phyloP scores from a whole-genome alignment of 2,888 invertebrate species.

The Ptycholaimellus sp. region DNA sequence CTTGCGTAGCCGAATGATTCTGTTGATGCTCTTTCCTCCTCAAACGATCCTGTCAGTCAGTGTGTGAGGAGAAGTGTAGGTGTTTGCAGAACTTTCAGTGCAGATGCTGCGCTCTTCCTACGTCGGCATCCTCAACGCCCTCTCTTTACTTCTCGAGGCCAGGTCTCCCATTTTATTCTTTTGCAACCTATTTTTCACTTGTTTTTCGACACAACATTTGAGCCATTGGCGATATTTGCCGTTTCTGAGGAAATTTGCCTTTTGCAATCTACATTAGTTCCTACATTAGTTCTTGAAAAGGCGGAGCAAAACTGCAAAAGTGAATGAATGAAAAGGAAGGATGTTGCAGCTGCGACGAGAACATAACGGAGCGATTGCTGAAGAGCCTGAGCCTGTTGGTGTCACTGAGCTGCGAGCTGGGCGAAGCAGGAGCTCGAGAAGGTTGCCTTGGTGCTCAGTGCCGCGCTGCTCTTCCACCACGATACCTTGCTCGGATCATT shows the following conservation, averaged over 20 bases:
- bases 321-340: neutral
- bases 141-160: conserved; percentile 37
- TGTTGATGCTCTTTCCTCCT: no score
- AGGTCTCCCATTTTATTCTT: conserved; percentile 1
- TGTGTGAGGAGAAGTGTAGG: no score
- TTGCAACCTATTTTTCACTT: no score
- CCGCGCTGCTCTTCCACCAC: conserved; percentile 79
- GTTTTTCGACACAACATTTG: no score
- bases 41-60: no score
- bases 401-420: conserved; percentile 60
- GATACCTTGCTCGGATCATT: conserved; percentile 37
- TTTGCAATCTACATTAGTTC: conserved; percentile 14
- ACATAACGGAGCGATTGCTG: conserved; percentile 64
- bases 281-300: neutral
- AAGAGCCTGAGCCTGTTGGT: conserved; percentile 71
- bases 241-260: no score
- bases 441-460: conserved; percentile 82
- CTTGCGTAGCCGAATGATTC: no score
- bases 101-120: conserved; percentile 79
- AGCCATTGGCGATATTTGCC: no score
- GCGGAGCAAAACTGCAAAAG: neutral
- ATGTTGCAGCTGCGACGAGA: conserved; percentile 54
- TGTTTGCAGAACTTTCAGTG: no score
- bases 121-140: conserved; percentile 71
- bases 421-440: conserved; percentile 53